Evolutionary conservation across 1,140 invertebrate species (phyloP).

Genomic region (Drosophila virilis): DNA sequence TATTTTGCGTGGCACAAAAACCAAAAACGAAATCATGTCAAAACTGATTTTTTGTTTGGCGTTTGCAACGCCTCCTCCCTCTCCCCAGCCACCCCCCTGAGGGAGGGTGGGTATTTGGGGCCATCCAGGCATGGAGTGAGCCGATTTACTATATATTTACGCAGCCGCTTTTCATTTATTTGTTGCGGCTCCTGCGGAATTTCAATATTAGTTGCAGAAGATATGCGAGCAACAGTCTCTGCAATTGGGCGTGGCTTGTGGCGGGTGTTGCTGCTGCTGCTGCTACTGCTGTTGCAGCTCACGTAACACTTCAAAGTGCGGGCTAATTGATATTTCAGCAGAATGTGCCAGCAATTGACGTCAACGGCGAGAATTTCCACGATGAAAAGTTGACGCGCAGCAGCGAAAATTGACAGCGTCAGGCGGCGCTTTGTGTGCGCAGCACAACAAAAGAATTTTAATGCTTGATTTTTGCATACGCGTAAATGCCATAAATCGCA

Average conservation of each 20-base stretch:
- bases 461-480: slow-evolving; percentile 42
- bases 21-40: slow-evolving; percentile 66
- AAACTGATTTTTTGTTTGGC: slow-evolving; percentile 63
- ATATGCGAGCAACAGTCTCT: slow-evolving; percentile 48
- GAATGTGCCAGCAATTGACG: slow-evolving; percentile 56
- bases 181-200: slow-evolving; percentile 62
- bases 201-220: slow-evolving; percentile 76
- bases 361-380: slow-evolving; percentile 45
- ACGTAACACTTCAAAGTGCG: slow-evolving; percentile 80
- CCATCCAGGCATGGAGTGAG: slow-evolving; percentile 55
- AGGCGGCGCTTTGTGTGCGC: slow-evolving; percentile 60
- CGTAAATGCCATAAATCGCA: slow-evolving; percentile 76
- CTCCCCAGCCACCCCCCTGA: too few relatives aligned
- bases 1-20: slow-evolving; percentile 69
- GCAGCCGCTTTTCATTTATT: slow-evolving; percentile 63
- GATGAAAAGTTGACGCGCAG: slow-evolving; percentile 30
- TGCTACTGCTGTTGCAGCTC: slow-evolving; percentile 24
- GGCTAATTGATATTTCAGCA: slow-evolving; percentile 80
- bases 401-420: slow-evolving; percentile 49
- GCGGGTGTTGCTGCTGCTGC: background rate
- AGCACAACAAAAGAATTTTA: slow-evolving; percentile 51
- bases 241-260: background rate
- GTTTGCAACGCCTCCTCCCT: background rate
- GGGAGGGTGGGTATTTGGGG: background rate
- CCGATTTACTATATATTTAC: slow-evolving; percentile 71